Conservation (phyloP, 1,140 invertebrate genomes). For the Caenorhabditis tropicalis region DNA sequence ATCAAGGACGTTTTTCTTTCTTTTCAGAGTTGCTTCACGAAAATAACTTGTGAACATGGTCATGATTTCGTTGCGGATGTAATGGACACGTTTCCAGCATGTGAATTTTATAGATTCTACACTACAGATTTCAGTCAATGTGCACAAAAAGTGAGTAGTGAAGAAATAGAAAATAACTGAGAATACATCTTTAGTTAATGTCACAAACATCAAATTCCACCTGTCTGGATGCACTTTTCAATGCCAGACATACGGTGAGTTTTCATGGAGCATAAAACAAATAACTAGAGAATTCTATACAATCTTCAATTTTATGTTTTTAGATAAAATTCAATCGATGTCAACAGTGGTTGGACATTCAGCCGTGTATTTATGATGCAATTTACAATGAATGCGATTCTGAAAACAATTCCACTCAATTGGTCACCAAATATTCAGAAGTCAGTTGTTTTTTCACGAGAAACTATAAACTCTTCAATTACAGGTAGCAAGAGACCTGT, state of each 20-base stretch:
- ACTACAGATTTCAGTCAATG: not conserved
- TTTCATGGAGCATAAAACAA: not conserved
- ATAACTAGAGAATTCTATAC: no score
- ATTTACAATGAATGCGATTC: not conserved
- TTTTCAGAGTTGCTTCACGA: constrained; percentile 1
- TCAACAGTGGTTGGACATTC: constrained; percentile 9
- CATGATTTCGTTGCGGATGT: constrained; percentile 12
- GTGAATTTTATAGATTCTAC: not conserved
- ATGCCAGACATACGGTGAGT: not conserved
- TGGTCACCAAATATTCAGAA: not conserved
- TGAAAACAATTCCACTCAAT: not conserved
- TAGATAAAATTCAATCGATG: not conserved
- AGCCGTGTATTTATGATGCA: constrained; percentile 6
- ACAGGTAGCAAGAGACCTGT: not conserved
- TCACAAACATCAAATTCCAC: not conserved
- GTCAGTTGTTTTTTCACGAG: not conserved
- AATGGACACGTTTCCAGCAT: not conserved
- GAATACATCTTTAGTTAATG: not conserved
- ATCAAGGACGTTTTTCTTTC: not conserved
- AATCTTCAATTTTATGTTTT: not conserved
- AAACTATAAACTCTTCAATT: not conserved
- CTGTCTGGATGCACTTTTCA: not conserved
- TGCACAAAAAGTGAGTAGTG: not conserved
- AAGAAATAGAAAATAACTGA: not conserved
- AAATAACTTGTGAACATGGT: constrained; percentile 27